Conservation (phyloP, 2,113 vertebrate species). For the Chunga burmeisteri region DNA sequence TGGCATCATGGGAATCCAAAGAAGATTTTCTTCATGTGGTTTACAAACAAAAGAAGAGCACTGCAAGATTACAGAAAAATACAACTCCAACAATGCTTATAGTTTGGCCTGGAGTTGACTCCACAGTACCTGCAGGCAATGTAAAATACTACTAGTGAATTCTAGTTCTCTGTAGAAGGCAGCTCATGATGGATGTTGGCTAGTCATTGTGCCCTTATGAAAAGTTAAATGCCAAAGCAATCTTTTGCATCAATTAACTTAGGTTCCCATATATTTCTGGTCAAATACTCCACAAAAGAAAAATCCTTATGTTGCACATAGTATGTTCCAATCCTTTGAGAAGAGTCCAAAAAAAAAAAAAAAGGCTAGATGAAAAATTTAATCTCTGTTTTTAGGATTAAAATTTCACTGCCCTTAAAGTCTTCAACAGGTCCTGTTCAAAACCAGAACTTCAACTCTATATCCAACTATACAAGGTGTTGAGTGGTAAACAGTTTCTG, state of each 20-base stretch:
- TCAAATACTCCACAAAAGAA: not conserved
- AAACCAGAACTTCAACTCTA: not conserved
- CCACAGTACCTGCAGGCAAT: conserved; percentile 7
- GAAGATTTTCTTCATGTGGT: conserved; percentile 20
- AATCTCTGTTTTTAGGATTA: not conserved
- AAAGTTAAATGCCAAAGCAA: not conserved
- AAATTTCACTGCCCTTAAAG: not conserved
- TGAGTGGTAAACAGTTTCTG: not conserved
- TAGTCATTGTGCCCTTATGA: not conserved
- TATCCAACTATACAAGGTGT: accelerated
- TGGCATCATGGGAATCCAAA: conserved; percentile 8
- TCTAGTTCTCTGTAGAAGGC: not conserved
- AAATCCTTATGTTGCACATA: not conserved
- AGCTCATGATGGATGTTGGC: not conserved
- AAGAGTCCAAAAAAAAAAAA: not conserved
- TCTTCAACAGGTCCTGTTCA: not conserved
- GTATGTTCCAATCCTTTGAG: accelerated
- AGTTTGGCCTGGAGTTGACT: not conserved
- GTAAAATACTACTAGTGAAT: not conserved
- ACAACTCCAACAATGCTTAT: not conserved
- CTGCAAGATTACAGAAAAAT: not conserved
- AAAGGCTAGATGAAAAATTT: not conserved
- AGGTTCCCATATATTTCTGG: not conserved
- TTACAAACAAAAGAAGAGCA: conserved; percentile 23
- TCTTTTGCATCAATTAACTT: not conserved